A percentile compares a stretch with the other conserved stretches of the same genome.
Evolutionary conservation across 1,140 invertebrate species (phyloP).

Genomic region (Eurytemora carolleeae): DNA sequence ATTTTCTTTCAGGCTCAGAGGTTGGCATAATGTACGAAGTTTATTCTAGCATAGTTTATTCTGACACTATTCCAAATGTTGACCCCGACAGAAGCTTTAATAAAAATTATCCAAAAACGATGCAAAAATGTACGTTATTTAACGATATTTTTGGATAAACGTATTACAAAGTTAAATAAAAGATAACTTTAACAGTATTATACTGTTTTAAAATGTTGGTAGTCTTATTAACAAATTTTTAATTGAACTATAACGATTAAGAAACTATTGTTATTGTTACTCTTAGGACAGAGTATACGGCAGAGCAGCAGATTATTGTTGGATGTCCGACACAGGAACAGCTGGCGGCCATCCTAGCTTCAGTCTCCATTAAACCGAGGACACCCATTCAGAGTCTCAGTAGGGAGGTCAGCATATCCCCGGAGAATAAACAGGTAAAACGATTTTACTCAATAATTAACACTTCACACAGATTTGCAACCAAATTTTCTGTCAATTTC

Average conservation of each 20-base stretch:
- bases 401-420: not conserved
- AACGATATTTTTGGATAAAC: not conserved
- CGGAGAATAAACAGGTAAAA: not conserved
- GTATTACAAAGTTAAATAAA: not conserved
- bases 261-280: conserved; percentile 60
- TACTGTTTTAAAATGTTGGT: conserved; percentile 4
- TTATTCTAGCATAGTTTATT: too few species aligned
- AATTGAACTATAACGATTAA: conserved; percentile 68
- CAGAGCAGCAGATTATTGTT: conserved; percentile 59
- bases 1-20: too few species aligned
- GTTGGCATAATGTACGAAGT: too few species aligned
- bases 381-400: not conserved
- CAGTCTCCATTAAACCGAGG: conserved; percentile 23
- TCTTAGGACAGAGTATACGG: conserved; percentile 49
- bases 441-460: not conserved
- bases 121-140: conserved; percentile 3
- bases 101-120: not conserved
- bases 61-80: too few species aligned
- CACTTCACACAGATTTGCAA: too few species aligned
- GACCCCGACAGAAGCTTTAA: too few species aligned
- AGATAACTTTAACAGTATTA: not conserved
- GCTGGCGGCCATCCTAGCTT: conserved; percentile 65
- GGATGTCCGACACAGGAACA: conserved; percentile 76
- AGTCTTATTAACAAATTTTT: conserved; percentile 21
- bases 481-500: too few species aligned